A percentile compares a stretch with the other conserved stretches of the same genome.
phyloP scores from a whole-genome alignment of 2,797 vertebrate species.

The Cirrhinus molitorella region DNA sequence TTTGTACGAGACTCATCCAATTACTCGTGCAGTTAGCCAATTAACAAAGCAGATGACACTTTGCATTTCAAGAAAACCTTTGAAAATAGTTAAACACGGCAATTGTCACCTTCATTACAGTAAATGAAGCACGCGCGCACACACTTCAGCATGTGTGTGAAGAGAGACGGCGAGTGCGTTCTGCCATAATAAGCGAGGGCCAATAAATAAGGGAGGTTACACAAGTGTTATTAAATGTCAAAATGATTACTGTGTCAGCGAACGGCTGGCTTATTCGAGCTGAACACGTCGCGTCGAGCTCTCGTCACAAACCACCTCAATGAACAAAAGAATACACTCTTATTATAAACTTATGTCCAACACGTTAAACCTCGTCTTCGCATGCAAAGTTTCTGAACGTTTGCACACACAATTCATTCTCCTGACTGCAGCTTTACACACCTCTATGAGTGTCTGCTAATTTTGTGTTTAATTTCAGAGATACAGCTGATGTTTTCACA shows the following conservation, averaged over 20 bases:
- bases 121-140: slow-evolving; percentile 28
- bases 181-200: slow-evolving; percentile 32
- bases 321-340: slow-evolving; percentile 55
- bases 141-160: slow-evolving; percentile 13
- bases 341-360: slow-evolving; percentile 49
- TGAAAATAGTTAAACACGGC: slow-evolving; percentile 44
- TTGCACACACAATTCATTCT: background rate
- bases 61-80: slow-evolving; percentile 62
- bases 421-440: background rate
- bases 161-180: background rate
- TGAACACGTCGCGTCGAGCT: slow-evolving; percentile 72
- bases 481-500: background rate
- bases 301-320: slow-evolving; percentile 61
- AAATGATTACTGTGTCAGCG: slow-evolving; percentile 70
- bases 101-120: slow-evolving; percentile 44
- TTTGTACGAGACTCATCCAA: slow-evolving; percentile 9
- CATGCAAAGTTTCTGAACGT: slow-evolving; percentile 1
- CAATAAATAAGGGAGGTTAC: slow-evolving; percentile 69
- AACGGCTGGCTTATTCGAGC: slow-evolving; percentile 67
- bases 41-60: slow-evolving; percentile 75
- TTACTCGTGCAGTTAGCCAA: slow-evolving; percentile 84
- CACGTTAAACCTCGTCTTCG: slow-evolving; percentile 33
- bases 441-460: background rate
- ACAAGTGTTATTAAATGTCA: slow-evolving; percentile 76
- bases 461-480: background rate